Evolutionary conservation across 2,113 vertebrate species (phyloP).

Genomic region (Pedionomus torquatus): DNA sequence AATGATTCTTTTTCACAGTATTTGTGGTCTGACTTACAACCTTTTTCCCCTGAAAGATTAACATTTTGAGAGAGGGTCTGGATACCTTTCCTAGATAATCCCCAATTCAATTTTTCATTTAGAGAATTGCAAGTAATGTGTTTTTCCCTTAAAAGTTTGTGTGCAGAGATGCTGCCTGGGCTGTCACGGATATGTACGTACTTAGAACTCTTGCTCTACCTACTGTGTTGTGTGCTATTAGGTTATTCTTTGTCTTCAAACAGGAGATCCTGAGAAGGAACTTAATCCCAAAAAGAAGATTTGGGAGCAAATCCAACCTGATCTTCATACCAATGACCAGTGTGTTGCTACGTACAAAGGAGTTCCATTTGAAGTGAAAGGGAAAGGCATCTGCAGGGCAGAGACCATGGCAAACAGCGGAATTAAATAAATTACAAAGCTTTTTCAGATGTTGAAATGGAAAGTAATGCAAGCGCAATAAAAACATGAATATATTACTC

Average conservation of each 20-base stretch:
- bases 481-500: neutral
- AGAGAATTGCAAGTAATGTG: neutral
- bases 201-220: neutral
- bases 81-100: neutral
- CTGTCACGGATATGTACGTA: neutral
- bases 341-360: slow-evolving; percentile 94
- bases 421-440: slow-evolving; percentile 84
- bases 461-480: slow-evolving; percentile 61
- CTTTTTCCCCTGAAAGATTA: neutral
- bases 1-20: neutral
- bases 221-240: neutral
- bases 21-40: neutral
- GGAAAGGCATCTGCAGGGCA: slow-evolving; percentile 91
- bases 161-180: neutral
- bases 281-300: slow-evolving; percentile 98
- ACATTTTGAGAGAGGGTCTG: neutral
- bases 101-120: neutral
- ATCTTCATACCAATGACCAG: slow-evolving; percentile 85
- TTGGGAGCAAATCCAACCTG: slow-evolving; percentile 96
- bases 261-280: slow-evolving; percentile 95
- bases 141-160: neutral
- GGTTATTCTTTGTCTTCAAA: slow-evolving; percentile 28
- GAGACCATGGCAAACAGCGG: slow-evolving; percentile 92
- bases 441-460: slow-evolving; percentile 8
- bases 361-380: slow-evolving; percentile 87